Evolutionary conservation across 1,140 invertebrate genomes (phyloP).

Genomic region (Linepithema humile): DNA sequence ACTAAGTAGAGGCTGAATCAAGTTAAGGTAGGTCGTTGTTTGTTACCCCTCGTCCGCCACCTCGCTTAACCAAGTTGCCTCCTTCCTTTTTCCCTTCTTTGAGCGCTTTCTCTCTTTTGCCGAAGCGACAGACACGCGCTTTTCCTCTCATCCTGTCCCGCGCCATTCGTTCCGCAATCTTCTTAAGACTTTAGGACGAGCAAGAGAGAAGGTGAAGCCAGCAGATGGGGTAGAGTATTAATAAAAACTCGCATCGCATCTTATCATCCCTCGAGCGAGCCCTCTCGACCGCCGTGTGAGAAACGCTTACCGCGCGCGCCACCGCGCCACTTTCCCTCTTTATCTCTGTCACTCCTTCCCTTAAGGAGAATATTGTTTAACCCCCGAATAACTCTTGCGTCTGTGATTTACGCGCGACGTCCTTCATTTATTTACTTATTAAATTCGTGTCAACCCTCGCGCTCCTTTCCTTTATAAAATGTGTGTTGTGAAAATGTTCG

Average conservation of each 20-base stretch:
- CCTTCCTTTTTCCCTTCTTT: constrained; percentile 10
- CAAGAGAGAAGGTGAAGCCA: constrained; percentile 45
- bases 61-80: constrained; percentile 59
- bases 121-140: constrained; percentile 29
- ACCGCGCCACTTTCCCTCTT: constrained; percentile 55
- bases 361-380: constrained; percentile 70
- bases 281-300: constrained; percentile 64
- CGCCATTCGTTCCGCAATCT: constrained; percentile 71
- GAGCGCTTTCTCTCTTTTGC: constrained; percentile 14
- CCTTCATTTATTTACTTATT: constrained; percentile 64
- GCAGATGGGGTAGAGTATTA: constrained; percentile 73
- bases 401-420: constrained; percentile 60
- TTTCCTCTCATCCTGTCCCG: constrained; percentile 35
- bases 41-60: constrained; percentile 54
- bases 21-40: constrained; percentile 72
- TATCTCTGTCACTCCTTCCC: constrained; percentile 67
- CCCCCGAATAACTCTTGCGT: constrained; percentile 24
- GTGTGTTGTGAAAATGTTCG: neutral
- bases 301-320: constrained; percentile 59
- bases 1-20: constrained; percentile 67
- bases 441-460: constrained; percentile 46
- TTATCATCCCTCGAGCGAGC: constrained; percentile 67
- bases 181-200: constrained; percentile 70
- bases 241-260: constrained; percentile 75
- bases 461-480: constrained; percentile 2